Evolutionary conservation across 2,888 invertebrate species (phyloP).

Genomic region (Margaritifera margaritifera): DNA sequence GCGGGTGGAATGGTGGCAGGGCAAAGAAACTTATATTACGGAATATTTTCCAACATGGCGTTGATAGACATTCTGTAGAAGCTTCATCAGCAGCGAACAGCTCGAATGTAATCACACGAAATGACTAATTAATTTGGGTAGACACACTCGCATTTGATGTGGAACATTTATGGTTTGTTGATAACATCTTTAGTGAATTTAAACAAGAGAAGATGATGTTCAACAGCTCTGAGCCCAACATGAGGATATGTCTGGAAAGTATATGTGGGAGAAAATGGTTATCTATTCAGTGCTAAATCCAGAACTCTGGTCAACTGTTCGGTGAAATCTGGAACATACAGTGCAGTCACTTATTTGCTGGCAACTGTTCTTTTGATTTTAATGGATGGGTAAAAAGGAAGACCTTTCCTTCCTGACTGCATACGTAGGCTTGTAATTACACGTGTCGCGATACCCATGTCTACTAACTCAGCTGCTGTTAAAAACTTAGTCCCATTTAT

Average conservation of each 20-base stretch:
- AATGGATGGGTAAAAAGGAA: too few species aligned
- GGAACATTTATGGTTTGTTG: conserved; percentile 36
- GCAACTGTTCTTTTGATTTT: too few species aligned
- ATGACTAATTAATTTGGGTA: conserved; percentile 21
- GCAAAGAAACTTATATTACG: conserved; percentile 23
- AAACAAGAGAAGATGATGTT: conserved; percentile 21
- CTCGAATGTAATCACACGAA: conserved; percentile 11
- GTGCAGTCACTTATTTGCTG: too few species aligned
- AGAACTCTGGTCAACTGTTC: neutral
- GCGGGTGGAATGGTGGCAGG: conserved; percentile 37
- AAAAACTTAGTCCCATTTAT: too few species aligned
- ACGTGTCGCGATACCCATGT: too few species aligned
- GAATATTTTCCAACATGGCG: conserved; percentile 20
- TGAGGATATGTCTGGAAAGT: conserved; percentile 37
- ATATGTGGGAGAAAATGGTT: conserved; percentile 22
- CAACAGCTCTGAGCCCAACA: conserved; percentile 14
- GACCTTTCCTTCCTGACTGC: too few species aligned
- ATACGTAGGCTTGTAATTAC: too few species aligned
- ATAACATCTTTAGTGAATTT: conserved; percentile 25
- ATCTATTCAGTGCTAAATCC: conserved; percentile 18
- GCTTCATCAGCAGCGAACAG: conserved; percentile 6
- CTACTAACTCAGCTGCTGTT: too few species aligned
- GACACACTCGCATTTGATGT: conserved; percentile 37
- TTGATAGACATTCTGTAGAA: conserved; percentile 12
- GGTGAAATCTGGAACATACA: too few species aligned